Conservation (phyloP, 2,113 vertebrate species). For the Callaeas wilsoni region DNA sequence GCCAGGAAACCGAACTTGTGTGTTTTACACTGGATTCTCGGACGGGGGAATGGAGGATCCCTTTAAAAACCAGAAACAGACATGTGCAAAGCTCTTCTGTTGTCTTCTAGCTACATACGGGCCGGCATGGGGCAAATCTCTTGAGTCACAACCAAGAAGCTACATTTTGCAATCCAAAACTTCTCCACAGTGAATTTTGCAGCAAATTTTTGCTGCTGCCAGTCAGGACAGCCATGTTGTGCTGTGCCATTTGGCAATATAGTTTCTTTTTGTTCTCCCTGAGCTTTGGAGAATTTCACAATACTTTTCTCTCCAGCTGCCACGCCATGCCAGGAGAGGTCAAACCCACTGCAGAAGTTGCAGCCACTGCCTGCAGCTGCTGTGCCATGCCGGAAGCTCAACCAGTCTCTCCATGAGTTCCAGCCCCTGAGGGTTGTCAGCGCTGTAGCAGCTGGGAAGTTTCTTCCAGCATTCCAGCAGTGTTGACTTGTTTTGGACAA, state of each 20-base stretch:
- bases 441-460: not conserved
- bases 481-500: not conserved
- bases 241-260: fast-evolving
- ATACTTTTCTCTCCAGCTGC: not conserved
- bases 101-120: not conserved
- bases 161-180: not conserved
- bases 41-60: not conserved
- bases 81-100: not conserved
- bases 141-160: no score
- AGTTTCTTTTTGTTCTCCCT: not conserved
- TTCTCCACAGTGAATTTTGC: not conserved
- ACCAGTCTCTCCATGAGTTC: not conserved
- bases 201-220: fast-evolving
- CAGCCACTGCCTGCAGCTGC: fast-evolving
- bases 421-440: not conserved
- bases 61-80: not conserved
- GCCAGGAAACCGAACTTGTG: fast-evolving
- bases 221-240: fast-evolving
- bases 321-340: fast-evolving
- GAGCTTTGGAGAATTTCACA: not conserved
- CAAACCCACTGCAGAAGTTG: fast-evolving
- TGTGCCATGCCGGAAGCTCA: fast-evolving
- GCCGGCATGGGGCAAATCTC: not conserved
- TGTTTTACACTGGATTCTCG: not conserved
- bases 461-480: not conserved